Evolutionary conservation across 1,140 invertebrate species (phyloP).

Genomic region (Brachionus calyciflorus): DNA sequence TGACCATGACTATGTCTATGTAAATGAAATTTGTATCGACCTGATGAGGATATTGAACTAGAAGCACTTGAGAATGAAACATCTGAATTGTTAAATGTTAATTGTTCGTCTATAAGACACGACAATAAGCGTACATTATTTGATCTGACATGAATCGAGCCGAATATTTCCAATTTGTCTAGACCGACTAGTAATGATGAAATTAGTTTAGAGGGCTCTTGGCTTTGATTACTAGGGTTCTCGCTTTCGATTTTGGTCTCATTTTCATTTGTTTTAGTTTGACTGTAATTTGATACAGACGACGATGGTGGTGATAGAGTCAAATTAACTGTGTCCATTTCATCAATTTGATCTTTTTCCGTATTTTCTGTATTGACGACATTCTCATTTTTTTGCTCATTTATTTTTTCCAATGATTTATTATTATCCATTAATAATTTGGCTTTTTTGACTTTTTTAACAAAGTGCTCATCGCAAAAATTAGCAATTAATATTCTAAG

Average conservation of each 20-base stretch:
- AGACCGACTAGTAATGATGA: not conserved
- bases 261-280: not conserved
- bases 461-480: conserved; percentile 39
- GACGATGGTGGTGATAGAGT: conserved; percentile 18
- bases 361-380: not conserved
- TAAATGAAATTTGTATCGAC: conserved; percentile 20
- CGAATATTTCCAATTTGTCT: conserved; percentile 44
- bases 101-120: conserved; percentile 40
- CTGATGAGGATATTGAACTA: not conserved
- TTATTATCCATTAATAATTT: conserved; percentile 4
- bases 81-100: not conserved
- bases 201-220: not conserved
- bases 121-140: conserved; percentile 39
- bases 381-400: not conserved
- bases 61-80: conserved; percentile 28
- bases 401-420: not conserved
- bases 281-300: not conserved
- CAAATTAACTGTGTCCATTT: conserved; percentile 18
- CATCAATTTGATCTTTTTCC: conserved; percentile 18
- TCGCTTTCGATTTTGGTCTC: not conserved
- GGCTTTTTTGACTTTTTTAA: conserved; percentile 31
- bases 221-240: not conserved
- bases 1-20: conserved; percentile 17
- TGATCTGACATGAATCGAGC: conserved; percentile 43
- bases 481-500: conserved; percentile 35